A percentile compares a stretch with the other conserved stretches of the same genome.
phyloP scores from a whole-genome alignment of 2,888 invertebrate genomes.

The Dynastes grantii region DNA sequence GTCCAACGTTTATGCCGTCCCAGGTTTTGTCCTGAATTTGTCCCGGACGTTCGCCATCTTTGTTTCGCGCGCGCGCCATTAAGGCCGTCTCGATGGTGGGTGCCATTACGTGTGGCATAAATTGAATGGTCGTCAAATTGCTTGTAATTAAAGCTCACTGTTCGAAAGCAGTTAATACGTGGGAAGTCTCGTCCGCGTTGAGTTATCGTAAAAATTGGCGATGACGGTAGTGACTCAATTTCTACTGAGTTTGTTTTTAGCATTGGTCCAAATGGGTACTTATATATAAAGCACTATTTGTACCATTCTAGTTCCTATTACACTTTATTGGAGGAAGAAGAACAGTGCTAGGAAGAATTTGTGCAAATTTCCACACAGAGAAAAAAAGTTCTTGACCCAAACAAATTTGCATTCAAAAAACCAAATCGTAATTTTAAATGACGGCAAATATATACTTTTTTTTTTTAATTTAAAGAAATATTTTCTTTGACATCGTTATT shows the following conservation, averaged over 20 bases:
- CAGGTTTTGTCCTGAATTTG: slow-evolving; percentile 17
- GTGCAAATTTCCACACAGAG: no score
- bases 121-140: slow-evolving; percentile 41
- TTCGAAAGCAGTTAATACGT: slow-evolving; percentile 19
- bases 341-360: no score
- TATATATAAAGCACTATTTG: no score
- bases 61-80: not conserved
- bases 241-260: not conserved
- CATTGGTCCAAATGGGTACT: no score
- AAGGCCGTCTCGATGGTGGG: slow-evolving; percentile 26
- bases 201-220: slow-evolving; percentile 9
- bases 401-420: no score
- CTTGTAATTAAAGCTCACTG: slow-evolving; percentile 17
- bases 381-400: no score
- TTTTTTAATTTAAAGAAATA: no score
- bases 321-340: no score
- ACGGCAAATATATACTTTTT: no score
- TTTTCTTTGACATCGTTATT: no score
- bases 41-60: slow-evolving; percentile 20
- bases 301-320: no score
- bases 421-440: no score
- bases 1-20: slow-evolving; percentile 6
- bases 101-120: slow-evolving; percentile 25
- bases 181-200: not conserved
- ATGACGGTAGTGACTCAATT: not conserved